Percentiles rank a stretch among this genome's conserved stretches.
Evolutionary conservation across 2,113 vertebrate species (phyloP).

Genomic region (Antennarius striatus): DNA sequence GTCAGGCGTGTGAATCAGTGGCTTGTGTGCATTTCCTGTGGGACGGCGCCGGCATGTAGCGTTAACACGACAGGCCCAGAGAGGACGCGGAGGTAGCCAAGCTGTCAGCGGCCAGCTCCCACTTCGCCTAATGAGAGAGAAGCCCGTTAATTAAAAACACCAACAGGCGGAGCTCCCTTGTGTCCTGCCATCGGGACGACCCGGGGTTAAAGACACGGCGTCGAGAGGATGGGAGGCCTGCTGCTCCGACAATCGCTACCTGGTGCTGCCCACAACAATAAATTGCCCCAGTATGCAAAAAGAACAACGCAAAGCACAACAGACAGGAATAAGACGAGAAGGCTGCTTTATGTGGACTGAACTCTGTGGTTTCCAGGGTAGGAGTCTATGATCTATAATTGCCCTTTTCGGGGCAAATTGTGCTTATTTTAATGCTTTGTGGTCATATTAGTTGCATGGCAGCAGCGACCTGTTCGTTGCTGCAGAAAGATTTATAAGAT

Average conservation of each 20-base stretch:
- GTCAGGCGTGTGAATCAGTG: conserved; percentile 43
- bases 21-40: conserved; percentile 47
- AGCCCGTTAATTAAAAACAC: conserved; percentile 77
- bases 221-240: conserved; percentile 42
- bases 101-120: conserved; percentile 73
- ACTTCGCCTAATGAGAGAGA: conserved; percentile 74
- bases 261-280: conserved; percentile 43
- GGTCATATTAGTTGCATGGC: conserved; percentile 24
- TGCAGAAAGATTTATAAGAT: conserved; percentile 4
- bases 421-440: conserved; percentile 44
- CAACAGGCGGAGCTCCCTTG: conserved; percentile 72
- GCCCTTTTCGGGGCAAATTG: conserved; percentile 43
- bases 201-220: conserved; percentile 72
- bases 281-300: conserved; percentile 49
- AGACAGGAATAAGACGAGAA: conserved; percentile 22
- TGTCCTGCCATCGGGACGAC: conserved; percentile 66
- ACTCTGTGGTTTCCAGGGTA: conserved; percentile 21
- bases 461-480: conserved; percentile 24
- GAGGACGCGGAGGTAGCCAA: conserved; percentile 65
- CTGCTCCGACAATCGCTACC: conserved; percentile 51
- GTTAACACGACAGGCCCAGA: conserved; percentile 61
- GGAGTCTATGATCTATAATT: conserved; percentile 41
- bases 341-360: conserved; percentile 33
- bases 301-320: conserved; percentile 47
- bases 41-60: conserved; percentile 58